phyloP scores from a whole-genome alignment of 2,113 vertebrate genomes.

The Grallaria varia region DNA sequence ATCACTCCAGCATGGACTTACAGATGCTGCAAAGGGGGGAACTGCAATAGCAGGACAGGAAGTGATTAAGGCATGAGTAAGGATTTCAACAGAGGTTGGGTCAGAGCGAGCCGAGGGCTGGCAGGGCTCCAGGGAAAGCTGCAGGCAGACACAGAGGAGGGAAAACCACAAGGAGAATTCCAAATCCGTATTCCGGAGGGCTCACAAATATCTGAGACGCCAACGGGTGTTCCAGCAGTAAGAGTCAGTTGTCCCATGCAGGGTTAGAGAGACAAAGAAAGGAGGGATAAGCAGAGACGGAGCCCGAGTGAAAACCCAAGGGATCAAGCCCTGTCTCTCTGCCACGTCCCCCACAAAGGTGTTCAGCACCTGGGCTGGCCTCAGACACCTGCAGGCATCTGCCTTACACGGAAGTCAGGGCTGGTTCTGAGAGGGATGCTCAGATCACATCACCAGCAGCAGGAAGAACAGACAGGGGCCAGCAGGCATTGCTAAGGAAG shows the following conservation, averaged over 20 bases:
- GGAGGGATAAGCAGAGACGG: background rate
- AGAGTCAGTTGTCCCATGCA: background rate
- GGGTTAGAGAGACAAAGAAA: background rate
- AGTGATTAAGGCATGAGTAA: constrained; percentile 51
- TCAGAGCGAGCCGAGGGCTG: background rate
- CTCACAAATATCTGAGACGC: background rate
- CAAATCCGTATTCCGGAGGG: background rate
- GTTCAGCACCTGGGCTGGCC: background rate
- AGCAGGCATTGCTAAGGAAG: background rate
- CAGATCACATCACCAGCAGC: background rate
- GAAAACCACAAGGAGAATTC: background rate
- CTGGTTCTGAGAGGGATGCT: background rate
- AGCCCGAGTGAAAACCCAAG: background rate
- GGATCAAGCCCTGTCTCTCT: background rate
- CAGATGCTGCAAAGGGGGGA: background rate
- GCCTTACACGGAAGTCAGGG: background rate
- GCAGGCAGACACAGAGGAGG: background rate
- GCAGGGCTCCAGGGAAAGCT: background rate
- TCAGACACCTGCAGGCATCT: background rate
- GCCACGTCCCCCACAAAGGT: accelerated
- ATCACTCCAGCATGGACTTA: background rate
- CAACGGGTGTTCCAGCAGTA: background rate
- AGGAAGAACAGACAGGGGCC: background rate
- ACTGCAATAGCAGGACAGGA: background rate
- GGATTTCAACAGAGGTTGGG: background rate